Percentiles rank a stretch among this genome's conserved stretches.
These are phyloP conservation scores for Drosophila anceps DNA, from an alignment of 2,888 invertebrate genomes.

Conservation along the genomic window DNA sequence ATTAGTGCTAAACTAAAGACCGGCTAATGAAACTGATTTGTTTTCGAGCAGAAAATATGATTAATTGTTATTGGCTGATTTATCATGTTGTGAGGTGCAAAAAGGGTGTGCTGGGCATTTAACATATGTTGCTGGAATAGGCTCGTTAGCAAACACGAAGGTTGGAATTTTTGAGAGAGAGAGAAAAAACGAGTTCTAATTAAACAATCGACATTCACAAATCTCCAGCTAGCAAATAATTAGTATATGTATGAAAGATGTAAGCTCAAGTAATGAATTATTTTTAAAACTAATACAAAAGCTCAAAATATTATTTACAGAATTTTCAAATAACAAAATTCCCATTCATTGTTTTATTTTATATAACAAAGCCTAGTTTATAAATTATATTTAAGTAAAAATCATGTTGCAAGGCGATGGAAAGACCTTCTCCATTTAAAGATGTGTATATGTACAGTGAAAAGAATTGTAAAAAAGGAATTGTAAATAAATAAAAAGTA, in stretches of 20 bases:
- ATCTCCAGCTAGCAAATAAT: background rate
- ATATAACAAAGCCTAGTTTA: too few relatives aligned
- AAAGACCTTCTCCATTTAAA: too few relatives aligned
- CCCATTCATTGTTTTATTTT: too few relatives aligned
- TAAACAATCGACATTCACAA: slow-evolving; percentile 21
- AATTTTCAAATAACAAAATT: background rate
- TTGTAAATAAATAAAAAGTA: too few relatives aligned
- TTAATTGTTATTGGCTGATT: slow-evolving; percentile 30
- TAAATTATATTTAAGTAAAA: too few relatives aligned
- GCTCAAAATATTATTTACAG: background rate
- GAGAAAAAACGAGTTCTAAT: slow-evolving; percentile 8
- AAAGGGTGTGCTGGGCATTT: slow-evolving; percentile 11
- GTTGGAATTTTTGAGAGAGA: slow-evolving; percentile 7
- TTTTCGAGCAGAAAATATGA: slow-evolving; percentile 34
- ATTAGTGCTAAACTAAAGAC: slow-evolving; percentile 52
- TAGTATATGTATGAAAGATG: too few relatives aligned
- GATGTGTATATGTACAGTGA: too few relatives aligned
- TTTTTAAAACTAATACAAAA: background rate
- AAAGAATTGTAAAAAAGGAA: too few relatives aligned
- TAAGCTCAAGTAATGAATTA: background rate
- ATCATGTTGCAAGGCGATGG: too few relatives aligned
- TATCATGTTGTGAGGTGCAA: slow-evolving; percentile 1
- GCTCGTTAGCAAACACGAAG: slow-evolving; percentile 37
- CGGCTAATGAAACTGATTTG: slow-evolving; percentile 47
- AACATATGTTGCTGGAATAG: slow-evolving; percentile 13